Evolutionary conservation across 2,113 vertebrate species (phyloP), one percentile per base, ranked within the genome.

Genomic region (Nyctibius bracteatus): DNA sequence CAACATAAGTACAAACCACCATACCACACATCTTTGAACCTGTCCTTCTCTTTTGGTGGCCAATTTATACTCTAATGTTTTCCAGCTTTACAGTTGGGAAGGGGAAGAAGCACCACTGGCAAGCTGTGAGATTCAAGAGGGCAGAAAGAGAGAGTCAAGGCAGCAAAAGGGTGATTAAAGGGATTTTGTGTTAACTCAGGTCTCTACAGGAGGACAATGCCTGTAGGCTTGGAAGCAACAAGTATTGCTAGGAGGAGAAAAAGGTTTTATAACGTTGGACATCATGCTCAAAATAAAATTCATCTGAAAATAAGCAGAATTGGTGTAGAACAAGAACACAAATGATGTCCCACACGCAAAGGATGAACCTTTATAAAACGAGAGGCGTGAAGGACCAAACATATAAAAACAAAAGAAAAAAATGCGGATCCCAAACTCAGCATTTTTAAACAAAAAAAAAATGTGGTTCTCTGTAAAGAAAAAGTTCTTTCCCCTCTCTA

Each of bases 91-190:
- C 4, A 16, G 39, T 25, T 57, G 10, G 7, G 52, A 54, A 73
- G 14, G 30, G 12, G 9, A 67, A 67, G 72, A 72, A 77, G 3
- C 28, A 73, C 13, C 41, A 37, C 24, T 70, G 58, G 37, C 7
- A 25, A 92, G 46, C 18, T 72, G 27, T 44, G 72, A 71, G 44
- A 61, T 7, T n/a, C 9, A 54, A 47, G 39, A 86, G 25, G 25
- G 10, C 30, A 35, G 58, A 90, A 79, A 5, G 18, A 22, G 31
- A 66, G 12, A 74, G 17, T 52, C 52, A 92, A 55, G 57, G 83
- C 71, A 80, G 37, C 58, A 71, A 81, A 81, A 93, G 22, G 22
- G 55, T 54, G 55, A 92, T 85, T 70, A 91, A 92, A 90, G 18
- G 20, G 73, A 86, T 68, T 84, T 67, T 75, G 9, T 57, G 28